A percentile compares a stretch with the other conserved stretches of the same genome.
phyloP scores from a whole-genome alignment of 2,888 invertebrate genomes.

The Orgyia antiqua region DNA sequence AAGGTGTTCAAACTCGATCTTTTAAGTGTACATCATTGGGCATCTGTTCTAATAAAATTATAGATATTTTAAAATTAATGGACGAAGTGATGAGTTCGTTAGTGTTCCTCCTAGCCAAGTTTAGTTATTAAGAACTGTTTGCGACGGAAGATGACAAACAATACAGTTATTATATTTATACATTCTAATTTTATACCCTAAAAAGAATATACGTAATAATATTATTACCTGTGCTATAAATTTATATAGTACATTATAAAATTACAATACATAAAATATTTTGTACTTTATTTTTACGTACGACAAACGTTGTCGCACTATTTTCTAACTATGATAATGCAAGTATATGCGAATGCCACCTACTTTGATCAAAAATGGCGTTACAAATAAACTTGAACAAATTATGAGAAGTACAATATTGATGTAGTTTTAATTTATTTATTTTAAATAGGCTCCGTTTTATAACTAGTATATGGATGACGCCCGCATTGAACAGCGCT shows the following conservation, averaged over 20 bases:
- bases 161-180: conserved; percentile 49
- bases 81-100: conserved; percentile 77
- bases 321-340: conserved; percentile 54
- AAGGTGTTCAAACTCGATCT: conserved; percentile 63
- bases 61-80: conserved; percentile 72
- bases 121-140: conserved; percentile 72
- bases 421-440: conserved; percentile 42
- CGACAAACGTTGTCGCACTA: conserved; percentile 63
- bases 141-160: conserved; percentile 75
- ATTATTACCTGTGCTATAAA: conserved; percentile 62
- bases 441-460: conserved; percentile 3
- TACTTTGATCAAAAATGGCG: conserved; percentile 14
- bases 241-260: conserved; percentile 70
- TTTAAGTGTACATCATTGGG: conserved; percentile 60
- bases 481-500: conserved; percentile 16
- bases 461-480: too few species aligned
- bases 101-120: conserved; percentile 72
- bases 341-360: conserved; percentile 39
- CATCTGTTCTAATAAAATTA: conserved; percentile 71
- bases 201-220: conserved; percentile 64
- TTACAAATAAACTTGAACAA: conserved; percentile 24
- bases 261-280: conserved; percentile 76
- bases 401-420: conserved; percentile 75
- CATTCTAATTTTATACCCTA: conserved; percentile 62
- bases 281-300: conserved; percentile 74